phyloP scores from a whole-genome alignment of 2,113 vertebrate species.

The Diglossa brunneiventris region DNA sequence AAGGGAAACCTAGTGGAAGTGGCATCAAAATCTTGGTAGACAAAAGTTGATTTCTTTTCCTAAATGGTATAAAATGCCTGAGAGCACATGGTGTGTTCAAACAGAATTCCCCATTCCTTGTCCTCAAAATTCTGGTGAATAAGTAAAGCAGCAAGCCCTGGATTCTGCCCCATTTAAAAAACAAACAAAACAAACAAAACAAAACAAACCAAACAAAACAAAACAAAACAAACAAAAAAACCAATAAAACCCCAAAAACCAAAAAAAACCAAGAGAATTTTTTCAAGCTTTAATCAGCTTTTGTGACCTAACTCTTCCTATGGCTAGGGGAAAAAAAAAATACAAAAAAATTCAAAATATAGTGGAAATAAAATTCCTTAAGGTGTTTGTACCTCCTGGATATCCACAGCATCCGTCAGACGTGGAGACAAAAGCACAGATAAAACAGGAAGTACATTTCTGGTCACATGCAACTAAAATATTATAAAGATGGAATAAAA shows the following conservation, averaged over 20 bases:
- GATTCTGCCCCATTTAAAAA: neutral
- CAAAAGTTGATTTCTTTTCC: neutral
- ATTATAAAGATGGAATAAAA: neutral
- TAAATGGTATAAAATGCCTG: neutral
- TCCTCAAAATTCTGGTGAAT: neutral
- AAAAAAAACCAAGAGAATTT: neutral
- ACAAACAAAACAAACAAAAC: no score
- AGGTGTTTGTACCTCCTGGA: neutral
- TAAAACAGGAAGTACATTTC: neutral
- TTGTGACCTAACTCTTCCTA: neutral
- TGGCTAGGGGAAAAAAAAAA: neutral
- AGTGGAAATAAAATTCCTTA: neutral
- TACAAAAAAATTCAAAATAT: neutral
- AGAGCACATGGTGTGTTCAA: neutral
- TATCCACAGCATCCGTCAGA: neutral
- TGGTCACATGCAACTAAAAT: neutral
- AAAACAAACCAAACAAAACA: no score
- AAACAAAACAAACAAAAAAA: no score
- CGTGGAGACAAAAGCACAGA: neutral
- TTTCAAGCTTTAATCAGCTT: neutral
- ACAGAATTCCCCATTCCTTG: neutral
- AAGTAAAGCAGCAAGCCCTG: neutral
- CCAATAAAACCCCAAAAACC: neutral
- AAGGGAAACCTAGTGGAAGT: neutral
- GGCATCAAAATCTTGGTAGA: neutral